Conservation (phyloP, 2,797 vertebrate species). For the Bradypodion pumilum region DNA sequence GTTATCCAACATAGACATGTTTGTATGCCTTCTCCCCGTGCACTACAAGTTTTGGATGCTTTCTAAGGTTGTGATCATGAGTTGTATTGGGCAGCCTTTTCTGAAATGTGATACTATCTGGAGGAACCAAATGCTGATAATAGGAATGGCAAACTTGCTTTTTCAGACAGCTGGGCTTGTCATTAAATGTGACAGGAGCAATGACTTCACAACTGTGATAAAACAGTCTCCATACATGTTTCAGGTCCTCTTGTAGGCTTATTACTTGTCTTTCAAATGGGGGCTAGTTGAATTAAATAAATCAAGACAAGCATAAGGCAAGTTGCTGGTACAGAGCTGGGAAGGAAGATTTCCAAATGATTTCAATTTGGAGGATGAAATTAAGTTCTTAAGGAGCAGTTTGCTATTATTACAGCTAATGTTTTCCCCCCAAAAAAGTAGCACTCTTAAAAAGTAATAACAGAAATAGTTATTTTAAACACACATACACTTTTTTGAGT, state of each 20-base stretch:
- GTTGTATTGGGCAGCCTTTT: conserved; percentile 24
- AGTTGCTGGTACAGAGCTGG: neutral
- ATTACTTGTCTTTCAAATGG: neutral
- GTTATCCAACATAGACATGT: conserved; percentile 32
- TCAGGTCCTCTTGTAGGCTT: neutral
- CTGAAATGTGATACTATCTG: conserved; percentile 11
- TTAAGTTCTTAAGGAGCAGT: no score
- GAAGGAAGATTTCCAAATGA: neutral
- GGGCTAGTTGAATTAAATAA: neutral
- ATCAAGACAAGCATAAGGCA: neutral
- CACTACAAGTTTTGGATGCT: neutral
- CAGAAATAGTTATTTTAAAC: no score
- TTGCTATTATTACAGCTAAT: no score
- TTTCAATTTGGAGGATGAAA: no score
- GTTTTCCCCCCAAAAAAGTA: no score
- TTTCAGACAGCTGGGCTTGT: fast-evolving
- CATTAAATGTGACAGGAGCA: conserved; percentile 14
- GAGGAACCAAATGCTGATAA: conserved; percentile 38
- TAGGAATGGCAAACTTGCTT: conserved; percentile 1
- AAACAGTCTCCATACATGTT: neutral
- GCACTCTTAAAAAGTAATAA: no score
- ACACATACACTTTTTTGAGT: no score
- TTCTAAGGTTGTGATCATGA: conserved; percentile 31
- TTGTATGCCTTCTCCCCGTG: neutral
- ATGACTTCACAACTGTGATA: conserved; percentile 35